Evolutionary conservation across 35 echinoderm and acorn worm species (phyloP).

Genomic region (Diadema setosum): DNA sequence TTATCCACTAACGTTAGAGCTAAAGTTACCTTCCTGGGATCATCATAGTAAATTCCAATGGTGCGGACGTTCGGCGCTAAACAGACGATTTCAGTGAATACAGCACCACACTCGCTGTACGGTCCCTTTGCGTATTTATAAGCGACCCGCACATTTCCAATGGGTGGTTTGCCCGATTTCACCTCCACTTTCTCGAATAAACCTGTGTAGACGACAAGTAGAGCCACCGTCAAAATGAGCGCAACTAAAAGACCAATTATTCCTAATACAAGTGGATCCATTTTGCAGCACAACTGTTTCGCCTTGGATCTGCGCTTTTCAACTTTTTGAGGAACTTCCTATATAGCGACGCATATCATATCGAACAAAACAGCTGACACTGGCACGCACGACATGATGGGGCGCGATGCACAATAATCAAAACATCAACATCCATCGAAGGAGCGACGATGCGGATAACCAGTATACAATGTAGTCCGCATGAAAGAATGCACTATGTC

Average conservation of each 20-base stretch:
- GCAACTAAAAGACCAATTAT: conserved; percentile 60
- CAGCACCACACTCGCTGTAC: conserved; percentile 60
- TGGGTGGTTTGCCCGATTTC: conserved; percentile 66
- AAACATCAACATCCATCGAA: no score
- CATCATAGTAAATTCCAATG: conserved; percentile 84
- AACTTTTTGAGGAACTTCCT: no score
- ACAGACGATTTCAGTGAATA: conserved; percentile 65
- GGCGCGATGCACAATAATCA: no score
- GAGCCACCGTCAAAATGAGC: conserved; percentile 48
- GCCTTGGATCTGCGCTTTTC: no score
- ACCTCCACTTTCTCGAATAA: conserved; percentile 65
- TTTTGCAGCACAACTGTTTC: no score
- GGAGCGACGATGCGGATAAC: no score
- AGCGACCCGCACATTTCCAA: conserved; percentile 49
- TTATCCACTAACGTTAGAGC: background rate
- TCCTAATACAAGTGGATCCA: conserved; percentile 47
- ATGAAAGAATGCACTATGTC: no score
- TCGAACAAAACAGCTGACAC: no score
- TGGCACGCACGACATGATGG: no score
- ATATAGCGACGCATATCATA: no score
- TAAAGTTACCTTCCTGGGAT: conserved; percentile 72
- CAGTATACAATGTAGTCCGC: no score
- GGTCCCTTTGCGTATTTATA: conserved; percentile 82
- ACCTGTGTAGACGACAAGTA: conserved; percentile 63
- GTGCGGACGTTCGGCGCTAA: conserved; percentile 41